These are phyloP conservation scores for Thumatha senex DNA, from an alignment of 2,888 invertebrate genomes.

Conservation along the genomic window DNA sequence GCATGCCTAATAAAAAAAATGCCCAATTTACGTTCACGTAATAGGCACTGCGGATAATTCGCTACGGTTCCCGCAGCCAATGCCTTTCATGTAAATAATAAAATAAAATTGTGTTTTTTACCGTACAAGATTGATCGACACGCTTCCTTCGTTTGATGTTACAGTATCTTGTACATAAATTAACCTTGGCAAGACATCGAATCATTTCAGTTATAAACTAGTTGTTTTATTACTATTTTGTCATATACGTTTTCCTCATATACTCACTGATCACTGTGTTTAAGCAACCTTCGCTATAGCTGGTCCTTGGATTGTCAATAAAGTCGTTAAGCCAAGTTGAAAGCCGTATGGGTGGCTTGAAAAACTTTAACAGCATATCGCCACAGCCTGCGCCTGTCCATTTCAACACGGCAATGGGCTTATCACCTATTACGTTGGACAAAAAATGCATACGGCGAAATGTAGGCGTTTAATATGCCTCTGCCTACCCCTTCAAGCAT, in stretches of 20 bases:
- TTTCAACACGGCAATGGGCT: no score
- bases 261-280: no score
- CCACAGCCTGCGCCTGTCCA: no score
- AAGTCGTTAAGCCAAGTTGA: no score
- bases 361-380: no score
- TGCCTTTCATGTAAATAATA: constrained; percentile 31
- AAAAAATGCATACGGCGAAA: no score
- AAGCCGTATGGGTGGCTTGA: no score
- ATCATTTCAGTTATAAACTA: background rate
- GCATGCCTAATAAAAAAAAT: constrained; percentile 65
- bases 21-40: constrained; percentile 65
- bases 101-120: constrained; percentile 34
- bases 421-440: no score
- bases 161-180: background rate
- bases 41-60: constrained; percentile 67
- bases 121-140: constrained; percentile 11
- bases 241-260: background rate
- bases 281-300: no score
- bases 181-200: background rate
- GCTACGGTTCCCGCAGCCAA: constrained; percentile 43
- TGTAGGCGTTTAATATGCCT: no score
- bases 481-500: no score
- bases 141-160: constrained; percentile 1
- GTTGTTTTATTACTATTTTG: background rate
- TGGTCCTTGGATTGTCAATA: no score